phyloP scores from a whole-genome alignment of 2,888 invertebrate species.

The Automeris io region DNA sequence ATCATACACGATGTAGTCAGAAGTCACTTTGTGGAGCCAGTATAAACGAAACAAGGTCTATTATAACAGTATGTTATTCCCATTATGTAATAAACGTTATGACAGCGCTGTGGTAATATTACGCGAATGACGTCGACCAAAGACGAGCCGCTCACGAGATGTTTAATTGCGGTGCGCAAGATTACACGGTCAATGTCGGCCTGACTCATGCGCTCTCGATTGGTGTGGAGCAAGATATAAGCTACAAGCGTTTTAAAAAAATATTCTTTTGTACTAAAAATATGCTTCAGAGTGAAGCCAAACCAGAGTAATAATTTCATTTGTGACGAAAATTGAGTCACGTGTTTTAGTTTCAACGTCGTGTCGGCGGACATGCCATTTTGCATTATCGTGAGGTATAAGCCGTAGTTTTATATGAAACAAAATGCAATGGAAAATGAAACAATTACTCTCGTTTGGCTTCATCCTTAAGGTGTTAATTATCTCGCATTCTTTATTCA shows the following conservation, averaged over 20 bases:
- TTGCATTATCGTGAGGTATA: no score
- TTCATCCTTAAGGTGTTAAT: no score
- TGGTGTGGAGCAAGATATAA: slow-evolving; percentile 13
- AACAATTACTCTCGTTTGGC: no score
- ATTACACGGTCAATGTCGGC: slow-evolving; percentile 15
- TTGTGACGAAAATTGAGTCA: no score
- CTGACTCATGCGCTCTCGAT: slow-evolving; percentile 14
- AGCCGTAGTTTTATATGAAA: no score
- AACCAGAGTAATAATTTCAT: no score
- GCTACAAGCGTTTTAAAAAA: slow-evolving; percentile 14
- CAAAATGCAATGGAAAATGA: no score
- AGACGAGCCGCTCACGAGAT: slow-evolving; percentile 11
- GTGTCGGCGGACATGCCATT: no score
- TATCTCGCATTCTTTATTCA: no score
- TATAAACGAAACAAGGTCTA: not conserved
- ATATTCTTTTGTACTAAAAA: not conserved
- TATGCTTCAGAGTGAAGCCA: not conserved
- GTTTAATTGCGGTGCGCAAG: slow-evolving; percentile 10
- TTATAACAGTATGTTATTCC: not conserved
- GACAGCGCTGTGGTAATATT: not conserved
- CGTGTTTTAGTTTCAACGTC: no score
- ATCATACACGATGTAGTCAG: no score
- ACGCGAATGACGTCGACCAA: not conserved
- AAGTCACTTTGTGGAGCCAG: no score
- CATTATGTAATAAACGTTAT: slow-evolving; percentile 1